phyloP scores from a whole-genome alignment of 2,797 vertebrate genomes.

The Protonibea diacanthus region DNA sequence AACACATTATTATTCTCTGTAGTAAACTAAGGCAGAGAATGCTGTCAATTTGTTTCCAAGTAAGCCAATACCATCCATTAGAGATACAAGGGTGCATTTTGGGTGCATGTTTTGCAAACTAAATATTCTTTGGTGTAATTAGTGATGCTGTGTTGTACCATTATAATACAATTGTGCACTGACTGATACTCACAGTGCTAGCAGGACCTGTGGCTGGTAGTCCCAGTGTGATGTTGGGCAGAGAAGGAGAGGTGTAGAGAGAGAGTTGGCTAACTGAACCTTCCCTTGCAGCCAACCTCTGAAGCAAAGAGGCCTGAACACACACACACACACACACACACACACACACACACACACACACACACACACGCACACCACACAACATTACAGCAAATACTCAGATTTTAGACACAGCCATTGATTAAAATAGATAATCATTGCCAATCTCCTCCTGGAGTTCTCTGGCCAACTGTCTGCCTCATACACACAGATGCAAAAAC shows the following conservation, averaged over 20 bases:
- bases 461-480: constrained; percentile 20
- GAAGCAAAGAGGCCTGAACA: constrained; percentile 90
- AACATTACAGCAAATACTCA: constrained; percentile 18
- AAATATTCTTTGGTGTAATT: constrained; percentile 4
- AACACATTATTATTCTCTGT: neutral
- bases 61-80: neutral
- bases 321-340: no score
- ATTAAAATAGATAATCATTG: constrained; percentile 21
- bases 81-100: neutral
- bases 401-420: neutral
- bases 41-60: neutral
- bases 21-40: neutral
- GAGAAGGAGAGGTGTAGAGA: constrained; percentile 96
- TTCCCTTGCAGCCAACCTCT: constrained; percentile 91
- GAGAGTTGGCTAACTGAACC: constrained; percentile 93
- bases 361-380: no score
- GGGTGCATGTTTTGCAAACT: neutral
- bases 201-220: constrained; percentile 92
- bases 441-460: constrained; percentile 25
- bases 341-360: no score
- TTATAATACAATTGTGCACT: neutral
- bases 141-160: neutral
- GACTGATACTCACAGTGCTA: constrained; percentile 85
- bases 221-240: constrained; percentile 98
- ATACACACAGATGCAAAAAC: constrained; percentile 2